A percentile compares a stretch with the other conserved stretches of the same genome.
Conservation (phyloP, 2,113 vertebrate genomes). For the Corythoichthys haematopterus region DNA sequence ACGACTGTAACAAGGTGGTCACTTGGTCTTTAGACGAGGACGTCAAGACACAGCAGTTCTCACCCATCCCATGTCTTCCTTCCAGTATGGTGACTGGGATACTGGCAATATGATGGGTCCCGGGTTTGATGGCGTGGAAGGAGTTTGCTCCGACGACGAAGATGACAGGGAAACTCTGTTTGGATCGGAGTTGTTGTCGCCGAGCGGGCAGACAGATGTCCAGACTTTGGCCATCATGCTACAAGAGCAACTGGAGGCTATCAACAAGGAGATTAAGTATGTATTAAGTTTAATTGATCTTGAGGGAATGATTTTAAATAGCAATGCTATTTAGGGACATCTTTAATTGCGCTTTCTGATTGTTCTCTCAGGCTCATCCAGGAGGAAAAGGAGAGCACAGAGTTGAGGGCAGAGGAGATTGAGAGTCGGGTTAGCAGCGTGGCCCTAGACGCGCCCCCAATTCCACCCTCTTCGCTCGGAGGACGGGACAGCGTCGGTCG, state of each 20-base stretch:
- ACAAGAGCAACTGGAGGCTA: constrained; percentile 90
- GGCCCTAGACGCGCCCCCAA: constrained; percentile 75
- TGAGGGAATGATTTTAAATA: background rate
- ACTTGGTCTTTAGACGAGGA: constrained; percentile 2
- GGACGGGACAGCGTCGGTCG: constrained; percentile 70
- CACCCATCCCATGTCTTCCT: background rate
- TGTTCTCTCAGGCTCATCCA: constrained; percentile 78
- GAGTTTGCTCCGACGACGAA: constrained; percentile 80
- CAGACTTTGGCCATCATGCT: constrained; percentile 92
- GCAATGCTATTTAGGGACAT: background rate
- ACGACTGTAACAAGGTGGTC: constrained; percentile 80
- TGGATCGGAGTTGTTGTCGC: constrained; percentile 84
- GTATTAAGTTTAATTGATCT: constrained; percentile 28
- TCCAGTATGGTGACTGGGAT: constrained; percentile 84
- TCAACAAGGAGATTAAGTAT: constrained; percentile 93
- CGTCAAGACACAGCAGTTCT: background rate
- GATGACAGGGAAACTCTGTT: constrained; percentile 84
- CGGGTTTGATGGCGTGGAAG: constrained; percentile 80
- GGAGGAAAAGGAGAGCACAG: constrained; percentile 90
- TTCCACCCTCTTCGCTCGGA: constrained; percentile 74
- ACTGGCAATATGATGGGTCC: constrained; percentile 70
- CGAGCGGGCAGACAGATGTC: constrained; percentile 88
- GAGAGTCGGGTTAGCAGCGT: constrained; percentile 86
- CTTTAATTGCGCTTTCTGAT: background rate
- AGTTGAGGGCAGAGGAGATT: constrained; percentile 86